Base-by-base conservation (phyloP, 2,888 invertebrate genomes). In the Pedicia rivosa region DNA sequence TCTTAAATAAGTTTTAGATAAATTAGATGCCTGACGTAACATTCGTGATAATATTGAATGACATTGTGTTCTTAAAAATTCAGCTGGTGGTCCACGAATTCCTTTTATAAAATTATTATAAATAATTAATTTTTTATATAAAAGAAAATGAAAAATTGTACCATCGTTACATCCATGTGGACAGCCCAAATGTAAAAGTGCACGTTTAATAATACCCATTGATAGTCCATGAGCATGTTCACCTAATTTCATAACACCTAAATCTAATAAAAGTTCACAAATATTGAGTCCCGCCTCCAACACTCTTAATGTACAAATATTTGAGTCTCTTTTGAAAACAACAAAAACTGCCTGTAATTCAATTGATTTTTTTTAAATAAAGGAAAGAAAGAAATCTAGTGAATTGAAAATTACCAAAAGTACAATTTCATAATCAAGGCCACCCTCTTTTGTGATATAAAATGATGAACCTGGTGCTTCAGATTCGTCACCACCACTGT, bases 361-460 rank as follows among this genome's bases (percentile, higher is more conserved):
- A 27, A 27, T 7, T 10, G 10, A 7, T 7, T n/a, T 6, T 20
- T 20, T 27, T 27, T 13, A 4, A 13, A 3, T 27, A 27, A 27
- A 12, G 12, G 3, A 27, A 13, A 13, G 4, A 4, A 10, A 7
- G 7, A 27, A 27, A 27, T 4, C n/a, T n/a, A n/a, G n/a, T 27
- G 4, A 12, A 12, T 13, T 7, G 7, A 27, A 12, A 4, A 27
- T 12, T 27, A 27, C 27, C 77, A 90, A 54, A 8, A 69, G 53
- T 2, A 92, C 78, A 10, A 92, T 83, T 65, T 82, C 79, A 46
- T 87, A 76, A 57, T 94, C 88, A 40, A 98, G 78, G 53, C 92
- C 86, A 0, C 98, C 97, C 48, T 94, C 91, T 49, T 81, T 80
- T 19, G 91, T 94, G 40, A 97, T 94, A 53, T 94, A 98, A 54